Evolutionary conservation across 1,140 invertebrate species (phyloP).

Genomic region (Solenopsis invicta): DNA sequence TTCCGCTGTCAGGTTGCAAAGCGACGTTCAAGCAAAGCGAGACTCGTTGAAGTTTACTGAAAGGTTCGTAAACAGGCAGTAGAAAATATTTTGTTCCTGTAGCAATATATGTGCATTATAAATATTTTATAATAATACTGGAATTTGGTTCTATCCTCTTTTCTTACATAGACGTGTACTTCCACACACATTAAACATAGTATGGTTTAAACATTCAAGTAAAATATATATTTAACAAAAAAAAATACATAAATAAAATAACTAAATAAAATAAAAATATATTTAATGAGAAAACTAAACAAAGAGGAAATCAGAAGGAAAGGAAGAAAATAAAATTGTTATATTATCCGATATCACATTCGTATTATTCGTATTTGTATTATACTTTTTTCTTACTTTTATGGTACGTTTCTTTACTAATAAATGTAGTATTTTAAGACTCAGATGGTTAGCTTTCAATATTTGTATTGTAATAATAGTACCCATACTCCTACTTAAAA

Average conservation of each 20-base stretch:
- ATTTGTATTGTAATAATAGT: not conserved
- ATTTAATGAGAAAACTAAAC: not conserved
- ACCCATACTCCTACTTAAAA: not conserved
- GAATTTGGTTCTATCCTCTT: not conserved
- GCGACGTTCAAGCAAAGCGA: constrained; percentile 36
- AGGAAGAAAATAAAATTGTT: constrained; percentile 2
- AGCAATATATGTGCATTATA: not conserved
- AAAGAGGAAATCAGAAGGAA: not conserved
- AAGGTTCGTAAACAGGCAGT: constrained; percentile 35
- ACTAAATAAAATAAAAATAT: not conserved
- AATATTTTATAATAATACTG: not conserved
- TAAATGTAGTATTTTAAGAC: not conserved
- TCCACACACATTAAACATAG: not conserved
- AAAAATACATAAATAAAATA: not conserved
- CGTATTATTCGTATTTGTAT: too few species aligned
- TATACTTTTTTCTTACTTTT: not conserved
- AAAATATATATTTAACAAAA: not conserved
- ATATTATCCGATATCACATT: not conserved
- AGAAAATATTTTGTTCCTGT: constrained; percentile 48
- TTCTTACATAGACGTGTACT: not conserved
- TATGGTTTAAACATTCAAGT: not conserved
- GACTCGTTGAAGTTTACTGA: constrained; percentile 21
- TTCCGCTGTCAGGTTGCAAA: constrained; percentile 49
- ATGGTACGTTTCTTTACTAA: not conserved
- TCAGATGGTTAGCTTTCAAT: not conserved